Conservation (phyloP, 2,797 vertebrate species). For the Enteromius paludinosus region DNA sequence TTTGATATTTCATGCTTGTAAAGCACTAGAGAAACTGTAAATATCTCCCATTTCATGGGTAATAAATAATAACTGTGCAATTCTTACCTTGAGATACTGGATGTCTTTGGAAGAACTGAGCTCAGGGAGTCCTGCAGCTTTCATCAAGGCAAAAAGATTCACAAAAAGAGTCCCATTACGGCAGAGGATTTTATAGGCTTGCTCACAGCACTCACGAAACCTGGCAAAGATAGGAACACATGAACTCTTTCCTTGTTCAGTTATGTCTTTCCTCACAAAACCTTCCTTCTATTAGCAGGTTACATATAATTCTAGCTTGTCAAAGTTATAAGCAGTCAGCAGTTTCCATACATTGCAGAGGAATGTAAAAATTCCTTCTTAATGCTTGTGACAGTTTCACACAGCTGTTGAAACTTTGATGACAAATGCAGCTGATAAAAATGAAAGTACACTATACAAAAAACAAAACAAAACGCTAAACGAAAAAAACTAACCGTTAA, state of each 20-base stretch:
- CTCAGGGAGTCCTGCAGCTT: conserved; percentile 95
- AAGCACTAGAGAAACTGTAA: neutral
- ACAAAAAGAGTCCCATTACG: conserved; percentile 93
- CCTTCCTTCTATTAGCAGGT: neutral
- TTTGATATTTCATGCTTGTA: conserved; percentile 14
- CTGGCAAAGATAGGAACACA: conserved; percentile 70
- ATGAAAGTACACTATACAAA: neutral
- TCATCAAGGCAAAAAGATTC: conserved; percentile 97
- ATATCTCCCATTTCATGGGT: neutral
- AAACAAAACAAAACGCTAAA: neutral
- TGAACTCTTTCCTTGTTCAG: neutral
- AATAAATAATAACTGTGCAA: neutral
- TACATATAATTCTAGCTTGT: neutral
- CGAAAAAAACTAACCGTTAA: no score
- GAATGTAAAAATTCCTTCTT: neutral
- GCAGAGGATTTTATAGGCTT: conserved; percentile 95
- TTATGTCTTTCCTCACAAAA: neutral
- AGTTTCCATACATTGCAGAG: neutral
- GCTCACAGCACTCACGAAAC: conserved; percentile 93
- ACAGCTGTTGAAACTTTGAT: neutral
- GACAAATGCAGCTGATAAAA: neutral
- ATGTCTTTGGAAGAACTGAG: conserved; percentile 97
- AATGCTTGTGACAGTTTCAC: neutral
- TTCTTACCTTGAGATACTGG: conserved; percentile 93
- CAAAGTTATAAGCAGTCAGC: conserved; percentile 2